Conservation (phyloP, 2,113 vertebrate species). For the Leucopternis melanops region DNA sequence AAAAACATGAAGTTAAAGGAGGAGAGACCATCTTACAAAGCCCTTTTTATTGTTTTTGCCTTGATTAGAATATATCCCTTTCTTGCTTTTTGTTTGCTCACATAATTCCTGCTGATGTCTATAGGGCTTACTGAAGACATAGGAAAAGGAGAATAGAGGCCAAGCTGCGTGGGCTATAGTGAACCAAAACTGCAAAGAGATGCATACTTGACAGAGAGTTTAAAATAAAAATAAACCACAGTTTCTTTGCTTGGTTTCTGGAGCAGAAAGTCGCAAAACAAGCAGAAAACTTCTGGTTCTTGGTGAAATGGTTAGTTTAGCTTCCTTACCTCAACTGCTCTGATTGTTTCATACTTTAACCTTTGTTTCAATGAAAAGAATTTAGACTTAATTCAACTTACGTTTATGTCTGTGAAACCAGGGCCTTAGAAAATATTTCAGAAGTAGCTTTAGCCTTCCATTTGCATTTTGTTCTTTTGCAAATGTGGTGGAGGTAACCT, state of each 20-base stretch:
- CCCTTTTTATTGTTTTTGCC: neutral
- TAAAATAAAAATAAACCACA: slow-evolving; percentile 45
- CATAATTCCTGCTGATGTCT: neutral
- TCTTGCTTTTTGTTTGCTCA: neutral
- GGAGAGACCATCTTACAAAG: neutral
- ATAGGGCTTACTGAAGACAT: neutral
- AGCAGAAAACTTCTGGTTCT: slow-evolving; percentile 47
- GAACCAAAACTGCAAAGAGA: slow-evolving; percentile 22
- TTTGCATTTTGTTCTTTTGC: slow-evolving; percentile 20
- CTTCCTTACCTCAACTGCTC: neutral
- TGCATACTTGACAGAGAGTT: neutral
- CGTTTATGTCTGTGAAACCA: neutral
- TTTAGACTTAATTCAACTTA: neutral
- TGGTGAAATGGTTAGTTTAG: slow-evolving; percentile 21
- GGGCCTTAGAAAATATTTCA: neutral
- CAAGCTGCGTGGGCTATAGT: neutral
- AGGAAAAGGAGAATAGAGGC: slow-evolving; percentile 15
- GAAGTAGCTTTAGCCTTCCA: slow-evolving; percentile 16
- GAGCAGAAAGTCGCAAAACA: slow-evolving; percentile 51
- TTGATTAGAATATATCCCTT: neutral
- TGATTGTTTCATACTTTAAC: neutral
- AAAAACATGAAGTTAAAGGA: neutral
- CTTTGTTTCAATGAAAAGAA: neutral
- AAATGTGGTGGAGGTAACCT: slow-evolving; percentile 23
- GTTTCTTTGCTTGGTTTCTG: slow-evolving; percentile 52